These are phyloP conservation scores for Mylabris sibirica DNA, from an alignment of 2,888 invertebrate species.

Conservation along the genomic window DNA sequence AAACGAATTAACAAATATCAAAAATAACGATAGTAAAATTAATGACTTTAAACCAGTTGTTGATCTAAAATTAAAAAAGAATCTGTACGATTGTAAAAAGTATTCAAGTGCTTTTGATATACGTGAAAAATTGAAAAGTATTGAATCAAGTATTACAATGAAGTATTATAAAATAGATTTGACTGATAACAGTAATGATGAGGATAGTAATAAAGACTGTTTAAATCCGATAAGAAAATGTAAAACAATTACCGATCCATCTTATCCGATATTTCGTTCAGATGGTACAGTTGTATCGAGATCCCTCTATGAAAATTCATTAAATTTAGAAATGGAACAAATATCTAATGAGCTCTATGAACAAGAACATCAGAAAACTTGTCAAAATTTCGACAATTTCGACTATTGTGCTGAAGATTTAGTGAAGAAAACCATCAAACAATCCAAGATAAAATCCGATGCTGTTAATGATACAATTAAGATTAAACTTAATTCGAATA, in stretches of 20 bases:
- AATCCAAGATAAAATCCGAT: neutral
- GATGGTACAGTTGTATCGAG: conserved; percentile 79
- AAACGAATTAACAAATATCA: conserved; percentile 39
- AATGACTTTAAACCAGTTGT: conserved; percentile 25
- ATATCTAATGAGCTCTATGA: conserved; percentile 15
- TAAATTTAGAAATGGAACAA: conserved; percentile 14
- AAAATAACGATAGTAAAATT: conserved; percentile 36
- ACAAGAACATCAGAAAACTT: conserved; percentile 40
- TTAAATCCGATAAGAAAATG: conserved; percentile 16
- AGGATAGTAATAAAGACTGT: conserved; percentile 44
- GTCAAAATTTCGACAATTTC: conserved; percentile 62
- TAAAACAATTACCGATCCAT: conserved; percentile 80
- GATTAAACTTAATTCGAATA: conserved; percentile 28
- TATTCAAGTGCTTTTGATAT: conserved; percentile 71
- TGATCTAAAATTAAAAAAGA: conserved; percentile 37
- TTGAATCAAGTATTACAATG: conserved; percentile 66
- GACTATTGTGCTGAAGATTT: conserved; percentile 56
- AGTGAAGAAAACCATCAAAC: neutral
- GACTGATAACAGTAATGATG: conserved; percentile 57
- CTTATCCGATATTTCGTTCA: conserved; percentile 77
- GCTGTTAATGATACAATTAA: neutral
- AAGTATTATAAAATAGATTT: conserved; percentile 65
- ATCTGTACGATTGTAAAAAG: conserved; percentile 49
- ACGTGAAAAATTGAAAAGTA: conserved; percentile 68
- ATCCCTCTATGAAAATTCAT: conserved; percentile 67